Evolutionary conservation across 2,113 vertebrate species (phyloP), one percentile per base, ranked within the genome.

Genomic region (Dermatemys mawii): DNA sequence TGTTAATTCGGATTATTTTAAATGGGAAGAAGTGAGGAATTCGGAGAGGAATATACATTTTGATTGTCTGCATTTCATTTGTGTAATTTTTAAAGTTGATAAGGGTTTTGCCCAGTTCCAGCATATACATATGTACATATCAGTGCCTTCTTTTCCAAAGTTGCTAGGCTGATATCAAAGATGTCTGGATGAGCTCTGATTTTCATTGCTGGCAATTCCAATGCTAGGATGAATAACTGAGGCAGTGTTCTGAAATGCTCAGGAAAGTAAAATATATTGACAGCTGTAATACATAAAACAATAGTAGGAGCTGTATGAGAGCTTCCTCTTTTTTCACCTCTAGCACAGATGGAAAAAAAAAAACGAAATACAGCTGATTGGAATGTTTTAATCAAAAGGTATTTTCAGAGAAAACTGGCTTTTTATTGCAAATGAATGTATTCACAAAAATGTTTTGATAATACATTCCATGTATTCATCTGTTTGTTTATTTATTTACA

Each of bases 51-150:
- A 4, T 5, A 14, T 3, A 54, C 13, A 13, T 35, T 21, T 41
- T 35, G 54, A 32, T 57, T 48, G 11, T 50, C 13, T 32, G 16
- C 16, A 19, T 5, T 29, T 55, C 57, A n/a, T 49, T 87, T 75
- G 17, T 14, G 26, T 35, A 1, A 5, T 44, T 82, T 80, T 48
- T 46, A 29, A 50, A 21, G 35, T 41, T 90, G 21, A 38, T 53
- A 76, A 1, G 5, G 1, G 5, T 1, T 26, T 48, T 2, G 50
- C 41, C 22, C 49, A 8, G 50, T 54, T 70, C 5, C 1, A 0
- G 38, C 48, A 76, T 13, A 16, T 32, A 17, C 26, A 81, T 49
- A 27, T 70, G n/a, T 2, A 3, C 9, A 1, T 14, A 46, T 44
- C 35, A 12, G 16, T 49, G 1, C 60, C 2, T 38, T 16, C 75